Conservation (phyloP, 2,797 vertebrate species). For the Gila robusta region DNA sequence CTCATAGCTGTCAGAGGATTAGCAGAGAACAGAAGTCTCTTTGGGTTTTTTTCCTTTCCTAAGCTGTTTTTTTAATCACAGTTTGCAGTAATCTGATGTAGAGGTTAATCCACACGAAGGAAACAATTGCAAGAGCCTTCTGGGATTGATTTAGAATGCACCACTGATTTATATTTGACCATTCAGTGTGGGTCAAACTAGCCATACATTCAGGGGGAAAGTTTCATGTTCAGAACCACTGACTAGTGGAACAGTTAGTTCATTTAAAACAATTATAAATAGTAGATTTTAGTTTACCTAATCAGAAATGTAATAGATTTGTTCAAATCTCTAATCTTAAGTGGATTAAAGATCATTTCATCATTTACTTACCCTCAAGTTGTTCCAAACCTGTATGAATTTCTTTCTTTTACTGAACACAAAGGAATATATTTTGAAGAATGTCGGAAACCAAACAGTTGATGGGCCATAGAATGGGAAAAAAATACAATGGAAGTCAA, state of each 20-base stretch:
- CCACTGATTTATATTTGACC: conserved; percentile 4
- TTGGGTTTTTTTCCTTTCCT: conserved; percentile 33
- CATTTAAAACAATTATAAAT: not conserved
- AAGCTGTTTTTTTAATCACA: conserved; percentile 61
- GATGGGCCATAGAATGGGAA: not conserved
- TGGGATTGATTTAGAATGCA: conserved; percentile 10
- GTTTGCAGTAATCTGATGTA: conserved; percentile 31
- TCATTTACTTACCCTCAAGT: not conserved
- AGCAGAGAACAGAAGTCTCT: conserved; percentile 30
- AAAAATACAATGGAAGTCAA: not conserved
- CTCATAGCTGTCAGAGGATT: conserved; percentile 36
- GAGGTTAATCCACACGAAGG: conserved; percentile 43
- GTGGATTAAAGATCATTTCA: not conserved
- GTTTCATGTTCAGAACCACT: not conserved
- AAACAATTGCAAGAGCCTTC: conserved; percentile 30
- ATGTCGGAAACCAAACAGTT: not conserved
- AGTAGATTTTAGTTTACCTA: not conserved
- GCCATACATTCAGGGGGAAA: not conserved
- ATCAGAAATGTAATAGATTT: not conserved
- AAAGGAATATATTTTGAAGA: not conserved
- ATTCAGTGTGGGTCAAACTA: not conserved
- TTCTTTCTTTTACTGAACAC: not conserved
- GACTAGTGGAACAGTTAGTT: not conserved
- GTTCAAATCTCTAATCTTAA: not conserved
- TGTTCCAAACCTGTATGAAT: not conserved